phyloP scores from a whole-genome alignment of 1,140 invertebrate species.

The Penaeus vannamei region DNA sequence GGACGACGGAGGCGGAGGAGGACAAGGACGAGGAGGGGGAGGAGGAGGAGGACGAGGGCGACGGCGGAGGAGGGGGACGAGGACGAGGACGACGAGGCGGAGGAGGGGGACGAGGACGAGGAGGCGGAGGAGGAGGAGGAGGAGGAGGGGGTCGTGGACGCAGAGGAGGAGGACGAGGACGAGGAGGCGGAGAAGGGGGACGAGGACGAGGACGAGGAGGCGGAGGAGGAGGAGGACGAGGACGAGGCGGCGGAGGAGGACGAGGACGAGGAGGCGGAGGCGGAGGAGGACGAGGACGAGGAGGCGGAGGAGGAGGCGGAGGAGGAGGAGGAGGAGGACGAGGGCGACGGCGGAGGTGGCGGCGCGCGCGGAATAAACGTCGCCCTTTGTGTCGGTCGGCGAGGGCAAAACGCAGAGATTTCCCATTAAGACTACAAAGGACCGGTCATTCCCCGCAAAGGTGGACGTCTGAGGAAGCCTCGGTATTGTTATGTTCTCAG shows the following conservation, averaged over 20 bases:
- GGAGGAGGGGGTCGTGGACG: too few relatives aligned
- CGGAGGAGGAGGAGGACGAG: neutral
- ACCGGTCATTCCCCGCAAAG: conserved; percentile 8
- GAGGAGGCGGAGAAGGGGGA: too few relatives aligned
- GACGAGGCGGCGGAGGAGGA: neutral
- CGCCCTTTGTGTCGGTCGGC: too few relatives aligned
- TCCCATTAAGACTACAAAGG: conserved; percentile 19
- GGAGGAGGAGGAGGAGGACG: too few relatives aligned
- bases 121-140: neutral
- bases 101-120: neutral
- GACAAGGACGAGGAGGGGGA: too few relatives aligned
- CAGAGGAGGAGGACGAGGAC: neutral
- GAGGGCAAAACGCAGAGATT: conserved; percentile 11
- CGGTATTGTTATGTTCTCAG: conserved; percentile 3
- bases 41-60: neutral
- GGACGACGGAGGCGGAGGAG: neutral
- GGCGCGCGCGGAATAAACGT: too few relatives aligned
- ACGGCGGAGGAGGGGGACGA: too few relatives aligned
- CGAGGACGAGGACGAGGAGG: too few relatives aligned
- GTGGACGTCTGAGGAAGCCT: conserved; percentile 10
- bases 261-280: too few relatives aligned
- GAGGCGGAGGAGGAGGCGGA: too few relatives aligned
- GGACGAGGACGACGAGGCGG: too few relatives aligned
- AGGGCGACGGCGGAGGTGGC: too few relatives aligned
- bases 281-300: neutral